Percentiles rank a stretch among this genome's conserved stretches.
Conservation (phyloP, 1,140 invertebrate species). For the Gonioctena quinquepunctata region DNA sequence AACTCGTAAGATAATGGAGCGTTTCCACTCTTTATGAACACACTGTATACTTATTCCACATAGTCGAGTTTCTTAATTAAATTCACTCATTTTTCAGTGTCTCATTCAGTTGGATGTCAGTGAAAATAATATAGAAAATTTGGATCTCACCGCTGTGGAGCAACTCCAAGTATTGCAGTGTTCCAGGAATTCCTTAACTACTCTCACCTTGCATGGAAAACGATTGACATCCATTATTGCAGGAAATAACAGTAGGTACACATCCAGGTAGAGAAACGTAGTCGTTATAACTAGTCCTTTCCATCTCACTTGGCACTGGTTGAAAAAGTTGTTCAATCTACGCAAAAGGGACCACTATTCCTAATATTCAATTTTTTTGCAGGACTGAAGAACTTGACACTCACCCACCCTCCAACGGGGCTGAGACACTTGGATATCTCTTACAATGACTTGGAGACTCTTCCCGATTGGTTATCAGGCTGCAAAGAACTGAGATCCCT, state of each 20-base stretch:
- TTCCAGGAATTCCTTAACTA: constrained; percentile 70
- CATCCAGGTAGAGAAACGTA: not conserved
- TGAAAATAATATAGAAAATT: constrained; percentile 75
- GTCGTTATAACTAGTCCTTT: too few species aligned
- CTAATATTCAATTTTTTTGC: too few species aligned
- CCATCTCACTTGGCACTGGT: too few species aligned
- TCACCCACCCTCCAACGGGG: constrained; percentile 67
- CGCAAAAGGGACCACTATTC: too few species aligned
- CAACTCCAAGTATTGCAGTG: constrained; percentile 73
- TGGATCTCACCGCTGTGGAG: constrained; percentile 72
- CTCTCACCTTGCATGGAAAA: constrained; percentile 70
- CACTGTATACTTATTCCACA: too few species aligned
- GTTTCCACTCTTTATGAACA: too few species aligned
- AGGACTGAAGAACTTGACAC: constrained; percentile 69
- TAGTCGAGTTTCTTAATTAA: too few species aligned
- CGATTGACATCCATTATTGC: constrained; percentile 71
- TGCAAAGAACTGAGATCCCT: constrained; percentile 73
- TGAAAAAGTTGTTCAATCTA: too few species aligned
- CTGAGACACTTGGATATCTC: constrained; percentile 77
- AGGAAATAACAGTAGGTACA: constrained; percentile 72
- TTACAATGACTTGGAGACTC: constrained; percentile 72
- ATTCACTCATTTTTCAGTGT: constrained; percentile 65
- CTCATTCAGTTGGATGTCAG: constrained; percentile 76
- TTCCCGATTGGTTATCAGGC: constrained; percentile 79
- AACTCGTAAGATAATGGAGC: too few species aligned